Evolutionary conservation across 2,797 vertebrate species (phyloP).

Genomic region (Morus bassanus): DNA sequence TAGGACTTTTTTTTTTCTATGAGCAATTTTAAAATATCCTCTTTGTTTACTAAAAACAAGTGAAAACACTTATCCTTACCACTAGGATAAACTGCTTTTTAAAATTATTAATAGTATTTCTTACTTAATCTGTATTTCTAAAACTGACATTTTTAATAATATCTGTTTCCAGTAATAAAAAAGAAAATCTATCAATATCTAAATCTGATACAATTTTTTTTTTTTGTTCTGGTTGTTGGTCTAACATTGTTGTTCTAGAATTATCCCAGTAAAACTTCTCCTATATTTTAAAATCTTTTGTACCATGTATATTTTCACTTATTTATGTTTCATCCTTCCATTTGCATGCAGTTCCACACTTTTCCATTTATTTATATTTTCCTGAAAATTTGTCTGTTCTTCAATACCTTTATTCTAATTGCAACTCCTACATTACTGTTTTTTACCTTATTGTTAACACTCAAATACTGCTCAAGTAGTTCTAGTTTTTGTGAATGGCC

Average conservation of each 20-base stretch:
- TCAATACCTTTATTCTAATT: neutral
- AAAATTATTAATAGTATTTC: neutral
- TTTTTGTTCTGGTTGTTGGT: neutral
- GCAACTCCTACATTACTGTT: neutral
- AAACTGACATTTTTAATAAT: neutral
- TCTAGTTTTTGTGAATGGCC: neutral
- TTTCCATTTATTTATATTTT: neutral
- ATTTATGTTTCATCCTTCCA: neutral
- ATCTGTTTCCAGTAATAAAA: neutral
- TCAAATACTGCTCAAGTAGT: neutral
- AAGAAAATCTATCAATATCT: neutral
- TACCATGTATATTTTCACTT: neutral
- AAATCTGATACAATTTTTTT: neutral
- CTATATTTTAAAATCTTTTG: neutral
- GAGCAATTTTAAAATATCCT: neutral
- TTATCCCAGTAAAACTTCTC: neutral
- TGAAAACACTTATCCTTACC: neutral
- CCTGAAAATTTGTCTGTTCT: neutral
- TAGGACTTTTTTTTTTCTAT: neutral
- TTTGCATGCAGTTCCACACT: neutral
- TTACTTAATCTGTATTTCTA: neutral
- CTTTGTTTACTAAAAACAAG: neutral
- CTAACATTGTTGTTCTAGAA: neutral
- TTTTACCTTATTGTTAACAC: neutral
- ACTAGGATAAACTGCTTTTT: neutral